phyloP scores from a whole-genome alignment of 2,888 invertebrate species.

The Crocallis elinguaria region DNA sequence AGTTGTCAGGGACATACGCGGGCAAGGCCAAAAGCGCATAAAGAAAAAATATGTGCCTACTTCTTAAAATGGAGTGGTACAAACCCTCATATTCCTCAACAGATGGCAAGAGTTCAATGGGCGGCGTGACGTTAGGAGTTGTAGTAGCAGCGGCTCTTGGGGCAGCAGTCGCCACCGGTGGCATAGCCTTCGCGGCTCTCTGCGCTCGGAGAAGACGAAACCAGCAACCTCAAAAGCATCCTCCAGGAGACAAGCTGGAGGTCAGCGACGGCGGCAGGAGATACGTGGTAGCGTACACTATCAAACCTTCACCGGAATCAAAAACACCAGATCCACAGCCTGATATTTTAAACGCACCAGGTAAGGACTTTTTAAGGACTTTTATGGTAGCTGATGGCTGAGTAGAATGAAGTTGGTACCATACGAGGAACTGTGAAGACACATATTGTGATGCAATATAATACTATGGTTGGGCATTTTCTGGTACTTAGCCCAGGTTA shows the following conservation, averaged over 20 bases:
- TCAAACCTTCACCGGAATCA: slow-evolving; percentile 87
- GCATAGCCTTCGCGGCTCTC: slow-evolving; percentile 64
- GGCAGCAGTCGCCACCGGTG: slow-evolving; percentile 63
- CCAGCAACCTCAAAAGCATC: slow-evolving; percentile 72
- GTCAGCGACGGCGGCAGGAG: slow-evolving; percentile 92
- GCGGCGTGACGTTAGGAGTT: slow-evolving; percentile 89
- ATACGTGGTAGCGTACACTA: slow-evolving; percentile 93
- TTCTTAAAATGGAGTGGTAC: no score
- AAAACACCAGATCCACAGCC: slow-evolving; percentile 89
- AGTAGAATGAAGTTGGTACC: no score
- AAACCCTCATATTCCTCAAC: slow-evolving; percentile 44
- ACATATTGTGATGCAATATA: no score
- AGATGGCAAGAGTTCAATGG: slow-evolving; percentile 89
- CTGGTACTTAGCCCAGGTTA: no score
- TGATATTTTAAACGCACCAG: slow-evolving; percentile 92
- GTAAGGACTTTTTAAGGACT: slow-evolving; percentile 53
- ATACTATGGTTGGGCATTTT: no score
- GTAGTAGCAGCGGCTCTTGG: slow-evolving; percentile 72
- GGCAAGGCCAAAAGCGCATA: no score
- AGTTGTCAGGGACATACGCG: no score
- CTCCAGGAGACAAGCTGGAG: slow-evolving; percentile 84
- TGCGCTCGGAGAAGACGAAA: slow-evolving; percentile 67
- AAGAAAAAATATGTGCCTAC: no score
- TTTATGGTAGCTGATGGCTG: not conserved
- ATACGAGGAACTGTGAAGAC: no score